Evolutionary conservation across 2,797 vertebrate genomes (phyloP).

Genomic region (Mergus octosetaceus): DNA sequence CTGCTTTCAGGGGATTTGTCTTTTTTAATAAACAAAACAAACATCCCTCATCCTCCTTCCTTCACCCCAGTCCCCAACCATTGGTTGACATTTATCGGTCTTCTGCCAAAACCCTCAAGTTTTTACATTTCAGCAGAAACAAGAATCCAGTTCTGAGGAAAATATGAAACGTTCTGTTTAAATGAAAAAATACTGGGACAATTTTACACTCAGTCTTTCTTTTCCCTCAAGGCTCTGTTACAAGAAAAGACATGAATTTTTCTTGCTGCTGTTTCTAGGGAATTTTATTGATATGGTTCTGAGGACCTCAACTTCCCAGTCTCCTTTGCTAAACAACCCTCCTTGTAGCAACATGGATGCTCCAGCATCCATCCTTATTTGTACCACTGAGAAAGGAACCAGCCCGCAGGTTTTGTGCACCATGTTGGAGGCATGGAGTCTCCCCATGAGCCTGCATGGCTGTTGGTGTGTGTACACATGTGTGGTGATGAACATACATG

Average conservation of each 20-base stretch:
- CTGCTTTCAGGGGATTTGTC: slow-evolving; percentile 39
- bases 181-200: rapidly evolving
- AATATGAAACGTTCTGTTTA: not conserved
- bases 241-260: not conserved
- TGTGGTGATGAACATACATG: rapidly evolving
- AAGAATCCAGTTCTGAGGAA: not conserved
- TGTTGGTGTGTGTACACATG: rapidly evolving
- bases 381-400: not conserved
- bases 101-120: not conserved
- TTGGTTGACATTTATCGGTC: slow-evolving; percentile 4
- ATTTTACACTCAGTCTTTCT: rapidly evolving
- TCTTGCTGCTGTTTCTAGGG: not conserved
- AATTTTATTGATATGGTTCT: not conserved
- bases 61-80: not conserved
- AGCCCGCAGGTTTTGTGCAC: not conserved
- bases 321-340: not conserved
- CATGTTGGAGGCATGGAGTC: rapidly evolving
- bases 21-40: slow-evolving; percentile 7
- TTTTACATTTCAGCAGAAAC: not conserved
- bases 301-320: not conserved
- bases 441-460: rapidly evolving
- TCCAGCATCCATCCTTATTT: not conserved
- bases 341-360: rapidly evolving
- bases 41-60: not conserved
- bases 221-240: not conserved